Conservation (phyloP, 1,140 invertebrate genomes). For the Camponotus floridanus region DNA sequence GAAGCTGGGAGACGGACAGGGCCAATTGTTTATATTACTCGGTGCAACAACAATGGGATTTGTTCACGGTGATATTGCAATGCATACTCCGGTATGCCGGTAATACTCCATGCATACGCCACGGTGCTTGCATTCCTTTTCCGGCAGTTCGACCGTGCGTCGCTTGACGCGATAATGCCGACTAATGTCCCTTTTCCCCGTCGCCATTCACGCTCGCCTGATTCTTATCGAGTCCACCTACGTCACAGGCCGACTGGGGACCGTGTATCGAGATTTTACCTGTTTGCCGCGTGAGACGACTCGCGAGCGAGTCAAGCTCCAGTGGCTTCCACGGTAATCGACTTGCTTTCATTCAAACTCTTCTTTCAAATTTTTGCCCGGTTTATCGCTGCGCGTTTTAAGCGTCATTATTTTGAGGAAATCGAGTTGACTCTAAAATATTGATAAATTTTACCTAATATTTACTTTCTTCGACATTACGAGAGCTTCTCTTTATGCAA, state of each 20-base stretch:
- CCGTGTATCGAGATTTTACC: conserved; percentile 14
- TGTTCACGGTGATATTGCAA: conserved; percentile 68
- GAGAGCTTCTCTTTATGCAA: background rate
- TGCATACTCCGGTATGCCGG: conserved; percentile 26
- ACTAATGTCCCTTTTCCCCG: conserved; percentile 77
- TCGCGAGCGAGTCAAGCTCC: conserved; percentile 37
- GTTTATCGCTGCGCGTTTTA: conserved; percentile 18
- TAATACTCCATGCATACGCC: conserved; percentile 66
- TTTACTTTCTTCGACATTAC: background rate
- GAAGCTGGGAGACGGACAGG: conserved; percentile 85
- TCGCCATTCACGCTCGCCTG: conserved; percentile 79
- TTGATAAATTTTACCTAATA: background rate
- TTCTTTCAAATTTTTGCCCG: background rate
- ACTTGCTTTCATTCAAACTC: conserved; percentile 2
- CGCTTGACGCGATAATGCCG: conserved; percentile 82
- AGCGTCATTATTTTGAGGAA: background rate
- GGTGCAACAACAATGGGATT: conserved; percentile 84
- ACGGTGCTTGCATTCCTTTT: conserved; percentile 81
- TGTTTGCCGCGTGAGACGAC: conserved; percentile 9
- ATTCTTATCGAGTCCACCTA: conserved; percentile 70
- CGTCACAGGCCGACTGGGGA: background rate
- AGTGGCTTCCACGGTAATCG: background rate
- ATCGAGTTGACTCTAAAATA: background rate
- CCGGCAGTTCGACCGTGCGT: conserved; percentile 83
- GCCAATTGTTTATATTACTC: conserved; percentile 86